phyloP scores from a whole-genome alignment of 2,797 vertebrate species.

The Pseudochromis fuscus region DNA sequence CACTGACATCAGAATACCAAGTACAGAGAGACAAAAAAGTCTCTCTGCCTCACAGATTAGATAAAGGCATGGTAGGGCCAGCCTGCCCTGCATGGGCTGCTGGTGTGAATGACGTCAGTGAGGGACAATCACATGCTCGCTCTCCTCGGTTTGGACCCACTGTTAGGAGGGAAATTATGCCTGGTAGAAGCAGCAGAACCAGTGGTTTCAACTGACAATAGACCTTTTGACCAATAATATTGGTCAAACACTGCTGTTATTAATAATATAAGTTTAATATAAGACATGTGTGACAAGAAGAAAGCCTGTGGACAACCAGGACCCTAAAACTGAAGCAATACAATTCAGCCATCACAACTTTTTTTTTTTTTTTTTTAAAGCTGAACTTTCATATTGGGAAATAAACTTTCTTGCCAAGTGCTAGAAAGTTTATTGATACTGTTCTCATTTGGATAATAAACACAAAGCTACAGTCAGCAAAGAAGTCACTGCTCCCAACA shows the following conservation, averaged over 20 bases:
- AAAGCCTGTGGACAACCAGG: background rate
- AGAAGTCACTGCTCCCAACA: no score
- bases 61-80: constrained; percentile 35
- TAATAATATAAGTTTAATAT: constrained; percentile 1
- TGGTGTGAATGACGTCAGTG: constrained; percentile 30
- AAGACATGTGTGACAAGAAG: no score
- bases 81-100: constrained; percentile 15
- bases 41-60: constrained; percentile 56
- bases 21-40: constrained; percentile 49
- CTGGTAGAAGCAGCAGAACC: background rate
- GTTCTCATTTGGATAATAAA: background rate
- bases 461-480: background rate
- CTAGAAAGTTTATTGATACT: background rate
- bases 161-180: background rate
- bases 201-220: background rate
- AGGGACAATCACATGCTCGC: constrained; percentile 5
- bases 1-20: constrained; percentile 68
- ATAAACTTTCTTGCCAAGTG: background rate
- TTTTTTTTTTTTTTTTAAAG: no score
- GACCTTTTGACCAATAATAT: background rate
- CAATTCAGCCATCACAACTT: no score
- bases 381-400: no score
- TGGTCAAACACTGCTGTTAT: background rate
- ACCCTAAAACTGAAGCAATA: background rate
- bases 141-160: constrained; percentile 18